Evolutionary conservation across 2,797 vertebrate species (phyloP), one percentile per base, ranked within the genome.

Genomic region (Lophius americanus): DNA sequence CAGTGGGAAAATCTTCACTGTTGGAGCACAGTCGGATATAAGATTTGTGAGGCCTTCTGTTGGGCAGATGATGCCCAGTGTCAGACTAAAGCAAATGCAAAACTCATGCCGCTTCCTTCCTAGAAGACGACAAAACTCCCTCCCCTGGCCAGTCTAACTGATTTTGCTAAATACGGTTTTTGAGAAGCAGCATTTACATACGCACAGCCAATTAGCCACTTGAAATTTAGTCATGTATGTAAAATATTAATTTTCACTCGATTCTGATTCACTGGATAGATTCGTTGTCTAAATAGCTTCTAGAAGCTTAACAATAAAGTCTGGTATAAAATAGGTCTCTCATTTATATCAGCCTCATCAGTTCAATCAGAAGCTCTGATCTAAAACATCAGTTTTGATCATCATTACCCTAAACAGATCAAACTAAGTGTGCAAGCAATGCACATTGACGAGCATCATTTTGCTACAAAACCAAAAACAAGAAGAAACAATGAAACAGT

Each of bases 41-140:
- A 66, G 70, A 65, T 46, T 66, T 79, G 47, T 3, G 55, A 68
- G 63, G 75, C 65, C 41, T 74, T 78, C 82, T 71, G 70, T 54
- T 75, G 64, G 70, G 70, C 78, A 83, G 64, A 84, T 6, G 1
- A 55, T 81, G 70, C 77, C 81, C 81, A 84, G 76, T 49, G 85
- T 88, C 84, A 52, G 61, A 75, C 52, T 51, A 48, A 62, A 73
- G 46, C 10, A 71, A 77, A 65, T 49, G 44, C 2, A 68, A 67
- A 6, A 62, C 60, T 64, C 33, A 32, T 2, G 48, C 41, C 47
- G 8, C 63, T 75, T 64, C 58, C 42, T 50, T 38, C 57, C 39
- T 5, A 2, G 33, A 68, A 35, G 11, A 3, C 11, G 49, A 32
- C 2, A 14, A 52, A 7, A 64, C 49, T 71, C 51, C 44, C 64